Evolutionary conservation across 1,140 invertebrate genomes (phyloP).

Genomic region (Ips nitidus): DNA sequence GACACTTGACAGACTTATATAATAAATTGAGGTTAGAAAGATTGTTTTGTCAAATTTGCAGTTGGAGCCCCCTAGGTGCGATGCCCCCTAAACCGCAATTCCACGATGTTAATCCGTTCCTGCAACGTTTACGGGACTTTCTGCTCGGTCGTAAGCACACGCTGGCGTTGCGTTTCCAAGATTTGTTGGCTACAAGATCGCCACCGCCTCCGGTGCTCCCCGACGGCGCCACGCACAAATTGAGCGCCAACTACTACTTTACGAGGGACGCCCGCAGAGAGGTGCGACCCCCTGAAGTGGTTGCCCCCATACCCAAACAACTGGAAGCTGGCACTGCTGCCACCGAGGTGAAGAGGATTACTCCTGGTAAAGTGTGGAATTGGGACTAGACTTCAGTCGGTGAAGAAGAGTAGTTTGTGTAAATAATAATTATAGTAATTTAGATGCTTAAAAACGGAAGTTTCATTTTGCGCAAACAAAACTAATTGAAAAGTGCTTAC

Average conservation of each 20-base stretch:
- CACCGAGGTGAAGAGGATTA: conserved; percentile 46
- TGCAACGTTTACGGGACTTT: conserved; percentile 62
- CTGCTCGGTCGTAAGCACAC: conserved; percentile 64
- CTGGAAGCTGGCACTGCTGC: conserved; percentile 36
- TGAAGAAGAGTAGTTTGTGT: no score
- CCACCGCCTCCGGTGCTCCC: conserved; percentile 76
- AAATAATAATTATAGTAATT: no score
- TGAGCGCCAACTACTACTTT: conserved; percentile 78
- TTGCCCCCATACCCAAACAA: conserved; percentile 50
- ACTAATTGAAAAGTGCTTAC: no score
- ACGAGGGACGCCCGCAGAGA: conserved; percentile 73
- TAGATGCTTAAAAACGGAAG: no score
- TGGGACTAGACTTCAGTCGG: conserved; percentile 53
- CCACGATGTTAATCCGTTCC: conserved; percentile 61
- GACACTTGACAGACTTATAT: neutral
- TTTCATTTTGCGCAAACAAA: no score
- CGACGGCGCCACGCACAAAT: conserved; percentile 67
- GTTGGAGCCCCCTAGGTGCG: neutral
- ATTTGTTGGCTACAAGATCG: conserved; percentile 55
- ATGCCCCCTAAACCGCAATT: conserved; percentile 38
- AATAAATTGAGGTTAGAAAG: conserved; percentile 11
- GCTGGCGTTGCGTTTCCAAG: conserved; percentile 63
- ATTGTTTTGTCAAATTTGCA: neutral
- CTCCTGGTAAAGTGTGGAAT: conserved; percentile 57
- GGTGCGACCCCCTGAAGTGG: conserved; percentile 65